These are phyloP conservation scores for Engraulis encrasicolus DNA, from an alignment of 2,113 vertebrate genomes.

Conservation along the genomic window DNA sequence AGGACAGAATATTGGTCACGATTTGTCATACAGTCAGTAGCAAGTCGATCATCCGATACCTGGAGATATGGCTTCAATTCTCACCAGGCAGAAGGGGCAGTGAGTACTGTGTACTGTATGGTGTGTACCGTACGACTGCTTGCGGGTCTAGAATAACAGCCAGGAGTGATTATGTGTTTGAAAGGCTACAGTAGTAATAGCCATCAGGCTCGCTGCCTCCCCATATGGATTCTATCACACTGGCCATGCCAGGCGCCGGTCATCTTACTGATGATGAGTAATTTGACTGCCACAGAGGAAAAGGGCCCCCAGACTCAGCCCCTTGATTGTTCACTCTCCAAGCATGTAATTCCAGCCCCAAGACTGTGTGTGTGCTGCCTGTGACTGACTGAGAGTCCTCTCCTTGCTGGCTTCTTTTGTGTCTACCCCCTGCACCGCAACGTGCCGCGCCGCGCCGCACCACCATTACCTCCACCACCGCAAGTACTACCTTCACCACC, in stretches of 20 bases:
- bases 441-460: no score
- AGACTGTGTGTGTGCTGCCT: neutral
- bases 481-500: no score
- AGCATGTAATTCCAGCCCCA: constrained; percentile 8
- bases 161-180: constrained; percentile 44
- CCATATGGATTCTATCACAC: constrained; percentile 44
- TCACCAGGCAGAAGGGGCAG: constrained; percentile 25
- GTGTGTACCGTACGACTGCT: neutral
- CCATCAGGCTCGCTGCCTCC: constrained; percentile 6
- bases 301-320: constrained; percentile 24
- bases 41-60: constrained; percentile 33
- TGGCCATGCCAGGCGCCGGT: neutral
- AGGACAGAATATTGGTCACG: neutral
- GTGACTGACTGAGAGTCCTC: neutral
- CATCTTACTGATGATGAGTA: constrained; percentile 41
- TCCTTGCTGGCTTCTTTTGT: neutral
- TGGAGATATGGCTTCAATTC: constrained; percentile 33
- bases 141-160: constrained; percentile 30
- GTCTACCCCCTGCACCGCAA: no score
- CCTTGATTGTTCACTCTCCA: constrained; percentile 12
- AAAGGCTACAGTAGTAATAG: neutral
- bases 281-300: neutral
- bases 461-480: no score
- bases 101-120: no score
- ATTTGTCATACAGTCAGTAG: constrained; percentile 34